These are phyloP conservation scores for Cecropterus lyciades DNA, from an alignment of 1,140 invertebrate genomes.

Conservation along the genomic window DNA sequence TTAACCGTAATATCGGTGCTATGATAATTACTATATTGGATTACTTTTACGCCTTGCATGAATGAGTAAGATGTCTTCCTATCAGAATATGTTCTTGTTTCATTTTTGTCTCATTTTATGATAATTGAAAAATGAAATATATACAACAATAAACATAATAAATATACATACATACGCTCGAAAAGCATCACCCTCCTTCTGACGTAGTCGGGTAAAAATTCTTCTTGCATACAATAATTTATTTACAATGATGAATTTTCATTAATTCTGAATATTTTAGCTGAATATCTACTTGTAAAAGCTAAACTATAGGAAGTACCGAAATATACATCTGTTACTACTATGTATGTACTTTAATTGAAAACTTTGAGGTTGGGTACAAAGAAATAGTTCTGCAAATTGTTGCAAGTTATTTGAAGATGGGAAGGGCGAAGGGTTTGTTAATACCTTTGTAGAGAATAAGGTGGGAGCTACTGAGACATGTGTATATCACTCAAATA, in stretches of 20 bases:
- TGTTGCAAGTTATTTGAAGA: slow-evolving; percentile 18
- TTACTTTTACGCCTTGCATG: slow-evolving; percentile 11
- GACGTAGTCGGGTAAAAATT: too few relatives aligned
- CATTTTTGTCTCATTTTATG: too few relatives aligned
- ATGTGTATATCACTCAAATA: background rate
- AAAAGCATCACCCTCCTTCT: too few relatives aligned
- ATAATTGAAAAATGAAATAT: too few relatives aligned
- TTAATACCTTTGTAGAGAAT: slow-evolving; percentile 7
- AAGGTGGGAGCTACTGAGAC: background rate
- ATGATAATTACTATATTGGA: slow-evolving; percentile 42
- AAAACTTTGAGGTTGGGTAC: slow-evolving; percentile 62
- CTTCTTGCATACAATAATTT: too few relatives aligned
- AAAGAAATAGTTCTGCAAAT: slow-evolving; percentile 66
- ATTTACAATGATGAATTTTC: too few relatives aligned
- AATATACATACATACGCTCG: too few relatives aligned
- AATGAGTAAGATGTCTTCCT: slow-evolving; percentile 7
- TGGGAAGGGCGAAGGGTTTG: background rate
- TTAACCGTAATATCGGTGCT: slow-evolving; percentile 33
- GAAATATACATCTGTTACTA: background rate
- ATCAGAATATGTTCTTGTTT: background rate
- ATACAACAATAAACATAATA: too few relatives aligned
- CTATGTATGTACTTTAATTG: slow-evolving; percentile 57
- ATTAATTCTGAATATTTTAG: too few relatives aligned
- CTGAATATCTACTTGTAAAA: too few relatives aligned
- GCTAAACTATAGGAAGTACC: too few relatives aligned